These are phyloP conservation scores for Siderastrea siderea DNA, from an alignment of 92 coral and sea anemone species.

Conservation along the genomic window DNA sequence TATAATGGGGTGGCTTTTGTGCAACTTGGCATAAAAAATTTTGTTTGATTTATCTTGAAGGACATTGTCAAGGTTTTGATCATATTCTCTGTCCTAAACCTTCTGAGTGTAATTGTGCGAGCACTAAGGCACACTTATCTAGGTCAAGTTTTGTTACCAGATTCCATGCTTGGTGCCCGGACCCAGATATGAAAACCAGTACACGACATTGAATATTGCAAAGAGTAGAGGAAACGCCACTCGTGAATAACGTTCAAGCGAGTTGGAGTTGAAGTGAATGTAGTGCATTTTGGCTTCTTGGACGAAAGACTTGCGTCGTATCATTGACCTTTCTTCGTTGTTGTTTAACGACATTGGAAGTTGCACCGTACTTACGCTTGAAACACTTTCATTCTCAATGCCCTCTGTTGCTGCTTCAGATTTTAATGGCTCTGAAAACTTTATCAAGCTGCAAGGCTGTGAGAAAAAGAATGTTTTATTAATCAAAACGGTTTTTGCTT, in stretches of 20 bases:
- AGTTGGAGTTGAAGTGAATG: constrained; percentile 59
- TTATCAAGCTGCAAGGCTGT: constrained; percentile 43
- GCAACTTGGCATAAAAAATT: no score
- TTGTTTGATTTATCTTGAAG: no score
- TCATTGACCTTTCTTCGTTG: constrained; percentile 11
- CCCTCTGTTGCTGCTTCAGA: constrained; percentile 7
- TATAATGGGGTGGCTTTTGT: no score
- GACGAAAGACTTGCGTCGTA: constrained; percentile 22
- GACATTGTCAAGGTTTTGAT: no score
- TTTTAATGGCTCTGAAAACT: constrained; percentile 16
- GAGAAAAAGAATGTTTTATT: not conserved
- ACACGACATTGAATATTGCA: constrained; percentile 58
- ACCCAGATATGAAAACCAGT: constrained; percentile 57
- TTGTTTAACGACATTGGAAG: constrained; percentile 17
- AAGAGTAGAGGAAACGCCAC: constrained; percentile 61
- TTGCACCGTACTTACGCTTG: constrained; percentile 9
- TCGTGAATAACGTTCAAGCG: constrained; percentile 71
- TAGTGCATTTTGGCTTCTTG: constrained; percentile 46
- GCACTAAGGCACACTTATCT: no score
- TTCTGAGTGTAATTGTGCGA: no score
- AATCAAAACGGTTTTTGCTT: no score
- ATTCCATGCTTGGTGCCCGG: constrained; percentile 15
- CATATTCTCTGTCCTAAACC: no score
- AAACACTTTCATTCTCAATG: constrained; percentile 30
- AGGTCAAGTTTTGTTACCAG: constrained; percentile 1